Evolutionary conservation across 2,797 vertebrate species (phyloP).

Genomic region (Lerista edwardsae): DNA sequence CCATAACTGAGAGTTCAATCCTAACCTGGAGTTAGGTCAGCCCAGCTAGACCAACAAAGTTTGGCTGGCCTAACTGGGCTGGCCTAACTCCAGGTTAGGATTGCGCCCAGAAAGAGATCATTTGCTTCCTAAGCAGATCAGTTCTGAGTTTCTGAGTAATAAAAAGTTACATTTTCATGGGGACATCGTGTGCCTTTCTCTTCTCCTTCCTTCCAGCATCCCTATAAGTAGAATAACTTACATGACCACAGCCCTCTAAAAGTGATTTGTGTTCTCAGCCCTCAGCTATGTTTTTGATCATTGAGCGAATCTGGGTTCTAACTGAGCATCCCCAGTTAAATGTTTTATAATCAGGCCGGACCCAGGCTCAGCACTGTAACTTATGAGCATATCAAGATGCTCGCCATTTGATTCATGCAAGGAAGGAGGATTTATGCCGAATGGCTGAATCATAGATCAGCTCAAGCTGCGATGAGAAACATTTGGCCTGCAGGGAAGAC

Average conservation of each 20-base stretch:
- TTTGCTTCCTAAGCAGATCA: background rate
- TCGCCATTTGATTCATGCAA: constrained; percentile 7
- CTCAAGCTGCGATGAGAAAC: constrained; percentile 29
- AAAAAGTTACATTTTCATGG: constrained; percentile 28
- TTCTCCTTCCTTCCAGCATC: constrained; percentile 27
- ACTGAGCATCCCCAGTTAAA: constrained; percentile 34
- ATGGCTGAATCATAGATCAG: constrained; percentile 23
- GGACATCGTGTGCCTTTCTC: constrained; percentile 8
- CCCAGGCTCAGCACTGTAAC: constrained; percentile 14
- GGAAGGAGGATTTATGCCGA: constrained; percentile 37
- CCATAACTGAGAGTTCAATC: background rate
- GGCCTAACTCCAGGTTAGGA: too few species aligned
- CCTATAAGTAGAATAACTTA: constrained; percentile 17
- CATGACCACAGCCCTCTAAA: constrained; percentile 34
- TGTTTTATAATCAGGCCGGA: constrained; percentile 43
- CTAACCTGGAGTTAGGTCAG: too few species aligned
- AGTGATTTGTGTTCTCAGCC: constrained; percentile 12
- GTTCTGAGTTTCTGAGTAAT: background rate
- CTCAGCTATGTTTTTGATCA: constrained; percentile 37
- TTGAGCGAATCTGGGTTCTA: constrained; percentile 40
- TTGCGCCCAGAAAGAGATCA: too few species aligned
- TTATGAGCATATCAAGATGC: constrained; percentile 22
- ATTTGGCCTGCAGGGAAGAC: constrained; percentile 12
- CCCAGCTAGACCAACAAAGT: too few species aligned
- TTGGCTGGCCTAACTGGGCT: too few species aligned